Conservation (phyloP, 1,140 invertebrate species). For the Aphidius ervi region DNA sequence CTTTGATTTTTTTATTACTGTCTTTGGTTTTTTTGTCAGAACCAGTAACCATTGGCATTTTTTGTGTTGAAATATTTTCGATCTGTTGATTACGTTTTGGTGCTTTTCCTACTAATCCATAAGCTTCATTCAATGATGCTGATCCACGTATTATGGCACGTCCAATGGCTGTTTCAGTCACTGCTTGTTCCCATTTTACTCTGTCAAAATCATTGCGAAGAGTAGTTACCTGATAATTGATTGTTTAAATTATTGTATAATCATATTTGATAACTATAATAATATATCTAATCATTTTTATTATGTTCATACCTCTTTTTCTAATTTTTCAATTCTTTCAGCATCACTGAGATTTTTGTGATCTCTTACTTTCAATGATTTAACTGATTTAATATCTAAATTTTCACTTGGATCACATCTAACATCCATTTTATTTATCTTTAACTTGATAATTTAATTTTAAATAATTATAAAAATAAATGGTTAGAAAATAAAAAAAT, state of each 20-base stretch:
- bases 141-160: slow-evolving; percentile 25
- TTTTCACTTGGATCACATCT: background rate
- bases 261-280: too few relatives aligned
- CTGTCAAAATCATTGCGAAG: slow-evolving; percentile 19
- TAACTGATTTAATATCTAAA: background rate
- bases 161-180: slow-evolving; percentile 25
- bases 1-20: slow-evolving; percentile 7
- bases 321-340: slow-evolving; percentile 18
- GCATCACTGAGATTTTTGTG: slow-evolving; percentile 9
- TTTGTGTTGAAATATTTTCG: background rate
- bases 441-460: slow-evolving; percentile 1
- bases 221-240: slow-evolving; percentile 7
- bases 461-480: background rate
- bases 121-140: slow-evolving; percentile 23
- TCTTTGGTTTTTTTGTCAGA: slow-evolving; percentile 1
- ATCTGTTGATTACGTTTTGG: slow-evolving; percentile 13
- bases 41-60: slow-evolving; percentile 1
- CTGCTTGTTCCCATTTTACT: slow-evolving; percentile 23
- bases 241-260: slow-evolving; percentile 1
- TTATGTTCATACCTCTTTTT: slow-evolving; percentile 17
- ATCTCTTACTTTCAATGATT: background rate
- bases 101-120: background rate
- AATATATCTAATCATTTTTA: background rate
- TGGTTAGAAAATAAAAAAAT: background rate
- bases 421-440: background rate